These are phyloP conservation scores for Acanthoscelides obtectus DNA, from an alignment of 2,888 invertebrate species.

Conservation along the genomic window DNA sequence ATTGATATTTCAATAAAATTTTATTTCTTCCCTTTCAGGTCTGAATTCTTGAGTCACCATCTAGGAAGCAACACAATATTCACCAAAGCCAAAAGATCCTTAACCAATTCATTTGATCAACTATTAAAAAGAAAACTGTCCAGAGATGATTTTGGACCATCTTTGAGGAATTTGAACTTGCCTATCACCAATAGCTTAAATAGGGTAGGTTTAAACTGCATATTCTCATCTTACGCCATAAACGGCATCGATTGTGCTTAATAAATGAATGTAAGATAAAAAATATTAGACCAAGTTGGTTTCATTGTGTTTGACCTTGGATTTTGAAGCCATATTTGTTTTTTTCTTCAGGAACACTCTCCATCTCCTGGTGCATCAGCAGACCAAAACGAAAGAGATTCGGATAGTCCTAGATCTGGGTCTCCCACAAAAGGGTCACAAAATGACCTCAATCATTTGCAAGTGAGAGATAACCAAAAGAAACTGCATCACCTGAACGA, in stretches of 20 bases:
- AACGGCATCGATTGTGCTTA: background rate
- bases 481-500: conserved; percentile 32
- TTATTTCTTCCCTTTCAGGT: conserved; percentile 56
- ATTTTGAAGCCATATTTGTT: too few relatives aligned
- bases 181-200: conserved; percentile 35
- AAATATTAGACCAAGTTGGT: too few relatives aligned
- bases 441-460: conserved; percentile 32
- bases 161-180: conserved; percentile 45
- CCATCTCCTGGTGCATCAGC: conserved; percentile 33
- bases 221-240: background rate
- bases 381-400: conserved; percentile 35
- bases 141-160: conserved; percentile 59
- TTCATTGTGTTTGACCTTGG: too few relatives aligned
- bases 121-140: conserved; percentile 74
- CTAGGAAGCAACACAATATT: conserved; percentile 72
- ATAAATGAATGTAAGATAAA: too few relatives aligned
- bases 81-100: conserved; percentile 79
- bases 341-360: conserved; percentile 46
- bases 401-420: conserved; percentile 38
- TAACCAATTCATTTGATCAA: conserved; percentile 75
- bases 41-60: conserved; percentile 83
- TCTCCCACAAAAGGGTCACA: conserved; percentile 43
- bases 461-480: conserved; percentile 31
- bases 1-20: too few relatives aligned
- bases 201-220: conserved; percentile 28